Percentiles rank a stretch among this genome's conserved stretches.
Evolutionary conservation across 2,797 vertebrate genomes (phyloP).

Genomic region (Enteromius anoplus): DNA sequence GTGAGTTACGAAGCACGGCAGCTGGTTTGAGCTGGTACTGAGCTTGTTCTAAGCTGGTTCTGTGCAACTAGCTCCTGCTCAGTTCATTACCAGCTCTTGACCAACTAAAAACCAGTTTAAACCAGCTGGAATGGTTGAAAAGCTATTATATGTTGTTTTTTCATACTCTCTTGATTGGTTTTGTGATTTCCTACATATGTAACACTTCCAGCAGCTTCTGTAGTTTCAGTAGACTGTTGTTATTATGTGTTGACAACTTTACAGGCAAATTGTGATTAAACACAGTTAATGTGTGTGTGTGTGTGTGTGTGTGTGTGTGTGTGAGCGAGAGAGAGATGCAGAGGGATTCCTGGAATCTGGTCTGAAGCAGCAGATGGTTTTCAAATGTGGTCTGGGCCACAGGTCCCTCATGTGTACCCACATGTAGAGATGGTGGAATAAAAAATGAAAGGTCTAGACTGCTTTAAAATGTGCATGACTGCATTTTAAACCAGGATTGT

Average conservation of each 20-base stretch:
- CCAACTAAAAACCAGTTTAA: too few species aligned
- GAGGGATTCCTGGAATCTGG: constrained; percentile 24
- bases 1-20: background rate
- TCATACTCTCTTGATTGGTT: background rate
- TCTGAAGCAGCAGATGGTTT: constrained; percentile 37
- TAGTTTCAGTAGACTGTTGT: background rate
- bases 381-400: constrained; percentile 41
- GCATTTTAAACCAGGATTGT: constrained; percentile 21
- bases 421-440: constrained; percentile 12
- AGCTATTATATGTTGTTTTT: background rate
- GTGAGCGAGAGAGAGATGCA: background rate
- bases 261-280: background rate
- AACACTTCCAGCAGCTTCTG: background rate
- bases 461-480: constrained; percentile 10
- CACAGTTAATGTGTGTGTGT: background rate
- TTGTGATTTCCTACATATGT: background rate
- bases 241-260: background rate
- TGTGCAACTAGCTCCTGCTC: background rate
- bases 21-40: background rate
- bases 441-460: constrained; percentile 43
- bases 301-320: background rate
- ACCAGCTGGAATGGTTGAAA: background rate
- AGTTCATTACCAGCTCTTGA: background rate
- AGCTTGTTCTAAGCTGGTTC: background rate
- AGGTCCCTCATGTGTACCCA: constrained; percentile 28